Evolutionary conservation across 1,140 invertebrate genomes (phyloP).

Genomic region (Temnothorax longispinosus): DNA sequence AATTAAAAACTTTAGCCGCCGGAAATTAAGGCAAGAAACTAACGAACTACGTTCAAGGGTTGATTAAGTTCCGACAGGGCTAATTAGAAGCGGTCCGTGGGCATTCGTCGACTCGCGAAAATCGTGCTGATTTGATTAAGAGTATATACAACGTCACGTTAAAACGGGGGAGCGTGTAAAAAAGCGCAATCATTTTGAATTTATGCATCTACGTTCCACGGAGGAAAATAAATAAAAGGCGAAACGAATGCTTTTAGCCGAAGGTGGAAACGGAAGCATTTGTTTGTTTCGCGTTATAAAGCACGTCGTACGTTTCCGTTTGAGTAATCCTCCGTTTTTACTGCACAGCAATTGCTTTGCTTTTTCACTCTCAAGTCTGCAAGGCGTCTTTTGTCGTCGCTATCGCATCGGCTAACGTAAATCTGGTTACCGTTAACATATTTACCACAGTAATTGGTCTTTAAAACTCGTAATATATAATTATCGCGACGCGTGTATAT

Average conservation of each 20-base stretch:
- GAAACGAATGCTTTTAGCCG: slow-evolving; percentile 28
- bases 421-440: not conserved
- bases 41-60: slow-evolving; percentile 32
- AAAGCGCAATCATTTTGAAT: not conserved
- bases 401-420: not conserved
- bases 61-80: slow-evolving; percentile 43
- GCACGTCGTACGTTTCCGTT: slow-evolving; percentile 25
- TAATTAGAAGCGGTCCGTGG: slow-evolving; percentile 9
- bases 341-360: not conserved
- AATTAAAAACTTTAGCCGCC: slow-evolving; percentile 47
- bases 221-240: slow-evolving; percentile 9
- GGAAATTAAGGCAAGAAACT: slow-evolving; percentile 31
- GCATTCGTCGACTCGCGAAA: not conserved
- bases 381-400: not conserved
- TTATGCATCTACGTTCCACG: not conserved
- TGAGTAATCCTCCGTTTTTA: slow-evolving; percentile 39
- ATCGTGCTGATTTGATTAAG: slow-evolving; percentile 2
- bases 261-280: slow-evolving; percentile 13
- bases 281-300: slow-evolving; percentile 30
- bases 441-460: not conserved
- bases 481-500: not conserved
- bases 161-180: not conserved
- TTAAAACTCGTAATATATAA: not conserved
- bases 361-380: not conserved
- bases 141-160: not conserved